Percentiles rank a stretch among this genome's conserved stretches.
phyloP scores from a whole-genome alignment of 2,888 invertebrate genomes.

The Agrilus cyanescens region DNA sequence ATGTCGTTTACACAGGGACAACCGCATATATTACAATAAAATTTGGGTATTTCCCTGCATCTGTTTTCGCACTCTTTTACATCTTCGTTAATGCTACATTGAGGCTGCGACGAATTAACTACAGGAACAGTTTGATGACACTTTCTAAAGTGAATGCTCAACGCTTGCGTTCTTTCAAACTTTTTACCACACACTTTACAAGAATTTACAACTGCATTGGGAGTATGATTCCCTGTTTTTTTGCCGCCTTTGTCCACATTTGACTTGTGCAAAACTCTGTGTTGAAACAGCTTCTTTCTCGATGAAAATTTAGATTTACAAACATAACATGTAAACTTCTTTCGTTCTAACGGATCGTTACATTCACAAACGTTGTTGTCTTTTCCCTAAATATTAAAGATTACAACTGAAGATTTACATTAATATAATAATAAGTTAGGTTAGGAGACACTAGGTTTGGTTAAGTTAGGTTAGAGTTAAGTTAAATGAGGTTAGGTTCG shows the following conservation, averaged over 20 bases:
- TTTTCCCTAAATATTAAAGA: neutral
- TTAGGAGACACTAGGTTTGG: no score
- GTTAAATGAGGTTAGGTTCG: no score
- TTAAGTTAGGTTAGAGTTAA: no score
- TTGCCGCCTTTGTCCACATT: neutral
- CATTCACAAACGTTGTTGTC: neutral
- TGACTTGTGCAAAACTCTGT: conserved; percentile 9
- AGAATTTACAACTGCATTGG: neutral
- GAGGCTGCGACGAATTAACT: no score
- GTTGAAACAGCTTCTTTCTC: conserved; percentile 8
- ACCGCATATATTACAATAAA: conserved; percentile 16
- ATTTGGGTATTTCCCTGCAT: conserved; percentile 7
- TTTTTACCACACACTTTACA: conserved; percentile 14
- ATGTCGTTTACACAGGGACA: conserved; percentile 14
- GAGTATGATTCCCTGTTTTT: no score
- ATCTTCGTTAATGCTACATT: no score
- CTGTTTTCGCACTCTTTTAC: no score
- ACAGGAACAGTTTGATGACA: conserved; percentile 6
- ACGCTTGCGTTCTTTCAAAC: conserved; percentile 13
- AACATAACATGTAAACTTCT: conserved; percentile 10
- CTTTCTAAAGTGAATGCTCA: conserved; percentile 14
- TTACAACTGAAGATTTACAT: neutral
- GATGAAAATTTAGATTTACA: conserved; percentile 12
- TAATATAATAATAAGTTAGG: no score
- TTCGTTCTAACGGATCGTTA: conserved; percentile 3